Conservation (phyloP, 2,888 invertebrate genomes). For the Onchidella celtica region DNA sequence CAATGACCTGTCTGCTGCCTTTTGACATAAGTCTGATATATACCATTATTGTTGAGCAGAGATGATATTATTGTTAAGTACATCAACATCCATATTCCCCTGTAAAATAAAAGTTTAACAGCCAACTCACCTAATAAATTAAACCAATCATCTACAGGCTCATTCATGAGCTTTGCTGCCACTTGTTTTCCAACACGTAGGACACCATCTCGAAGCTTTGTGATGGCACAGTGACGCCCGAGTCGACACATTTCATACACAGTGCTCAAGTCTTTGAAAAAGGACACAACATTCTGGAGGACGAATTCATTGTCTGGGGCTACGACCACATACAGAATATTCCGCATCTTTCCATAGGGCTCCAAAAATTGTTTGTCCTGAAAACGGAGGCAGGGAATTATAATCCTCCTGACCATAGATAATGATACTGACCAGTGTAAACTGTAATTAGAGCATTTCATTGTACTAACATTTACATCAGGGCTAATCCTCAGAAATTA, state of each 20-base stretch:
- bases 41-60: too few species aligned
- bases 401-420: too few species aligned
- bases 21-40: too few species aligned
- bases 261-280: constrained; percentile 95
- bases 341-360: constrained; percentile 96
- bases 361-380: constrained; percentile 95
- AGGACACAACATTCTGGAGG: constrained; percentile 88
- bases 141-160: constrained; percentile 92
- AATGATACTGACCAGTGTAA: too few species aligned
- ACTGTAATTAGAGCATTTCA: too few species aligned
- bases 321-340: constrained; percentile 96
- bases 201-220: constrained; percentile 92
- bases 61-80: too few species aligned
- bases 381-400: constrained; percentile 47
- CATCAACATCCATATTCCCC: too few species aligned
- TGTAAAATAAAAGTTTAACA: too few species aligned
- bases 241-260: constrained; percentile 96
- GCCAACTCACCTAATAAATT: constrained; percentile 85
- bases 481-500: too few species aligned
- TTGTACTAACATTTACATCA: too few species aligned
- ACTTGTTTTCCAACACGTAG: constrained; percentile 88
- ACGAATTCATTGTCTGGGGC: constrained; percentile 94
- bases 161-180: constrained; percentile 84
- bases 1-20: too few species aligned
- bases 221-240: constrained; percentile 95